Evolutionary conservation across 2,113 vertebrate species (phyloP).

Genomic region (Ctenomys sociabilis): DNA sequence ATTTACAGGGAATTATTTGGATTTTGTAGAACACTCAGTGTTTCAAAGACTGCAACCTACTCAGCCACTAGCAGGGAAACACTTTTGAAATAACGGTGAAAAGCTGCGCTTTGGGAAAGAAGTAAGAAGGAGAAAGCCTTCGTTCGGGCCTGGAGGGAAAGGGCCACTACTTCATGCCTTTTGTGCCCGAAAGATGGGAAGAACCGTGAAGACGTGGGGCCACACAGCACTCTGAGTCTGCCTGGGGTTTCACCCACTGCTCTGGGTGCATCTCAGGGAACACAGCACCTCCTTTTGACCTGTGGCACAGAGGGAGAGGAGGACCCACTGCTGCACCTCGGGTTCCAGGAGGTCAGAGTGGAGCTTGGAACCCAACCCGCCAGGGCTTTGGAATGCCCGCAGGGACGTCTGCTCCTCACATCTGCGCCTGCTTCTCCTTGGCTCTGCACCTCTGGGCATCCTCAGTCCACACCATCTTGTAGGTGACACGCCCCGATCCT

Average conservation of each 20-base stretch:
- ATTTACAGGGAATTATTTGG: slow-evolving; percentile 87
- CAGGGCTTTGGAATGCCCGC: accelerated
- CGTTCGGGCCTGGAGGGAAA: accelerated
- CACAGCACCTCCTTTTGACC: accelerated
- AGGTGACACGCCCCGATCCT: not conserved
- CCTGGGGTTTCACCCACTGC: not conserved
- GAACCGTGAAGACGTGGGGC: accelerated
- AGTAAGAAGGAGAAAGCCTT: not conserved
- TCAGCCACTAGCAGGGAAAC: slow-evolving; percentile 79
- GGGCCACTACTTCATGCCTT: not conserved
- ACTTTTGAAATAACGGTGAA: slow-evolving; percentile 69
- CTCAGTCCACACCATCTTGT: not conserved
- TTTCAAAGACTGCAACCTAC: slow-evolving; percentile 85
- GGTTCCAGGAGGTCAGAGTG: not conserved
- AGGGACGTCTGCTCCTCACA: accelerated
- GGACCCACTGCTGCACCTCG: not conserved
- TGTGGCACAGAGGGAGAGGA: not conserved
- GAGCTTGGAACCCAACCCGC: not conserved
- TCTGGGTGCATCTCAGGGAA: accelerated
- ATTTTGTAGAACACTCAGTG: slow-evolving; percentile 84
- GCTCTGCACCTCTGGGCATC: not conserved
- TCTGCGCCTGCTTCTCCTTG: not conserved
- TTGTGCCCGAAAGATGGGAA: not conserved
- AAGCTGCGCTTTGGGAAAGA: slow-evolving; percentile 62
- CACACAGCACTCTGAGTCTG: not conserved